Percentiles rank a stretch among this genome's conserved stretches.
Conservation (phyloP, 2,888 invertebrate species). For the Yponomeuta plumbellus region DNA sequence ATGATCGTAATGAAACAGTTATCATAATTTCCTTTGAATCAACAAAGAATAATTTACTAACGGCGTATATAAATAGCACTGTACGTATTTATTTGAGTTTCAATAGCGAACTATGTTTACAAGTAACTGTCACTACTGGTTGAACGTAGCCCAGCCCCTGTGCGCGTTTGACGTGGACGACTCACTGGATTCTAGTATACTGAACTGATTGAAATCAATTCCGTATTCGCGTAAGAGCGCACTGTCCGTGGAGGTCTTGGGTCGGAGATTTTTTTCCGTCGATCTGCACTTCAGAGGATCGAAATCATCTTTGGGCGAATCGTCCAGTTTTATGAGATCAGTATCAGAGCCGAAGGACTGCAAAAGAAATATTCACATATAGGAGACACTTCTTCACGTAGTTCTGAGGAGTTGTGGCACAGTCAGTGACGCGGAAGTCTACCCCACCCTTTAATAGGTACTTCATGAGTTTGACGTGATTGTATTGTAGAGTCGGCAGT, state of each 20-base stretch:
- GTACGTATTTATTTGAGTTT: not conserved
- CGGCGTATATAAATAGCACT: not conserved
- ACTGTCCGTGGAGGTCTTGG: constrained; percentile 70
- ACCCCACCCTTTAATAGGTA: too few species aligned
- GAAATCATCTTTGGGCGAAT: constrained; percentile 61
- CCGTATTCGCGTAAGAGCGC: constrained; percentile 85
- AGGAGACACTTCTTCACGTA: not conserved
- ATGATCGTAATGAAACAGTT: constrained; percentile 15
- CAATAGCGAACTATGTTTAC: not conserved
- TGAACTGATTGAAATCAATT: constrained; percentile 78
- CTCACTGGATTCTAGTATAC: constrained; percentile 64
- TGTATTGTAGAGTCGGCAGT: not conserved
- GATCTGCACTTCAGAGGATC: constrained; percentile 61
- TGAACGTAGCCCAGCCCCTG: constrained; percentile 66
- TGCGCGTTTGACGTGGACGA: constrained; percentile 42
- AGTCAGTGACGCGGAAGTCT: not conserved
- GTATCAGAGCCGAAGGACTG: constrained; percentile 64
- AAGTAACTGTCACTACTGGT: constrained; percentile 32
- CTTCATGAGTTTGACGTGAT: not conserved
- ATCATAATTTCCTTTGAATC: constrained; percentile 8
- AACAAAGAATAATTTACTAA: not conserved
- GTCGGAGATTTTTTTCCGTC: constrained; percentile 53
- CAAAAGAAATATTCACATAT: constrained; percentile 47
- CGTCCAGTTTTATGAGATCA: constrained; percentile 68
- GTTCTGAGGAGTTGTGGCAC: not conserved